Percentiles rank a stretch among this genome's conserved stretches.
Evolutionary conservation across 2,888 invertebrate species (phyloP).

Genomic region (Lithophane socia): DNA sequence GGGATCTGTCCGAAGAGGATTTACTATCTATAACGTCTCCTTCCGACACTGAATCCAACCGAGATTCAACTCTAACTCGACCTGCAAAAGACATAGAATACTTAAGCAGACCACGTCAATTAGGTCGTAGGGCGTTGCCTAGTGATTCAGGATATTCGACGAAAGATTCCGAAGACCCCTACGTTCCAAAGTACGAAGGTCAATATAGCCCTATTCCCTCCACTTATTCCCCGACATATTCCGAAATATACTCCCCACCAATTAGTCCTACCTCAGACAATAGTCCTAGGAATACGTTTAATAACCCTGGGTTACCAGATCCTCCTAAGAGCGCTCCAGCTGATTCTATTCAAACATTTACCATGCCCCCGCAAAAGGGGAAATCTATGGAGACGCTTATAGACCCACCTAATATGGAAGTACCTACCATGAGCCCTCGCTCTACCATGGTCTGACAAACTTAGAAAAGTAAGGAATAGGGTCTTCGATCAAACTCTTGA

Average conservation of each 20-base stretch:
- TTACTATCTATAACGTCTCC: conserved; percentile 88
- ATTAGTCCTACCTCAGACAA: conserved; percentile 86
- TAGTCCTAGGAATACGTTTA: conserved; percentile 84
- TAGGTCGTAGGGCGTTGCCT: conserved; percentile 90
- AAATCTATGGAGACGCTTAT: conserved; percentile 87
- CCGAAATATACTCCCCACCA: conserved; percentile 89
- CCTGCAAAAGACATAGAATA: conserved; percentile 92
- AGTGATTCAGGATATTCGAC: conserved; percentile 88
- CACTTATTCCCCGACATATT: conserved; percentile 87
- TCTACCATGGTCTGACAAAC: conserved; percentile 86
- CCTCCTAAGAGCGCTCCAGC: conserved; percentile 85
- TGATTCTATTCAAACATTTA: conserved; percentile 85
- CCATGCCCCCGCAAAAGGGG: conserved; percentile 83
- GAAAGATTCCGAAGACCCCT: conserved; percentile 86
- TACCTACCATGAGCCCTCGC: conserved; percentile 83
- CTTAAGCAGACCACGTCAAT: conserved; percentile 90
- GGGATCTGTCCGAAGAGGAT: conserved; percentile 94
- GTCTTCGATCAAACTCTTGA: not conserved
- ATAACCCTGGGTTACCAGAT: conserved; percentile 83
- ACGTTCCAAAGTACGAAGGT: conserved; percentile 81
- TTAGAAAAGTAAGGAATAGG: conserved; percentile 38
- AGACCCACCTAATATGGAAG: conserved; percentile 82
- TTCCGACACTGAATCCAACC: conserved; percentile 91
- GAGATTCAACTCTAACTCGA: conserved; percentile 89
- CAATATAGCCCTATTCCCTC: conserved; percentile 87